Conservation (phyloP, 2,888 invertebrate species). For the Hofmannophila pseudospretella region DNA sequence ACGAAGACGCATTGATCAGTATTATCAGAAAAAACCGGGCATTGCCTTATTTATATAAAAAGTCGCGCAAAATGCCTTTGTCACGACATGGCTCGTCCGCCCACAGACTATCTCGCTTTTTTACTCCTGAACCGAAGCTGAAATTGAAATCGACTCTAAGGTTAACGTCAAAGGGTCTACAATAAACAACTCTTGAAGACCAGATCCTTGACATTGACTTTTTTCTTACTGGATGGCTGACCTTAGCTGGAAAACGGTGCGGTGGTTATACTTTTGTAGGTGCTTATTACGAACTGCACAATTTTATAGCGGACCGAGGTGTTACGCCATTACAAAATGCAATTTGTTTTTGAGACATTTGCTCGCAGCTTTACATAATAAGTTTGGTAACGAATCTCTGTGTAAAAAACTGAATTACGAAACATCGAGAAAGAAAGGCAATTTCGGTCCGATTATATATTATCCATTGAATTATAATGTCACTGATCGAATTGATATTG, state of each 20-base stretch:
- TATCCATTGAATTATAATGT: too few species aligned
- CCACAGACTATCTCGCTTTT: conserved; percentile 22
- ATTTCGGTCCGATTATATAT: too few species aligned
- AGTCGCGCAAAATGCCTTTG: conserved; percentile 25
- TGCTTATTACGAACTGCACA: background rate
- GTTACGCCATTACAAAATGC: background rate
- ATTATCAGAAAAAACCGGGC: conserved; percentile 7
- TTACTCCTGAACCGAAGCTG: conserved; percentile 13
- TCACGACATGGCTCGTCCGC: conserved; percentile 31
- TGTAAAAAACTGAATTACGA: too few species aligned
- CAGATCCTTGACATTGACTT: conserved; percentile 38
- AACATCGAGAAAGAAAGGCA: too few species aligned
- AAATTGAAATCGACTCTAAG: conserved; percentile 18
- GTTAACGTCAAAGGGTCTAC: conserved; percentile 15
- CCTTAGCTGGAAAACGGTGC: conserved; percentile 11
- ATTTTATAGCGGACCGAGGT: background rate
- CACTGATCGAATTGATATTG: too few species aligned
- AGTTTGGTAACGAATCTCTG: background rate
- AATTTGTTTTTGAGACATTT: background rate
- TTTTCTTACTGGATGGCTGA: conserved; percentile 20
- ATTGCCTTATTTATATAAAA: conserved; percentile 17
- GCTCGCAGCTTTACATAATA: background rate
- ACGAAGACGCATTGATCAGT: conserved; percentile 12
- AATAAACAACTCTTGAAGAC: conserved; percentile 12
- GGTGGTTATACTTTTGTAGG: background rate